Evolutionary conservation across 2,113 vertebrate genomes (phyloP), one percentile per base, ranked within the genome.

Genomic region (Erythrocercus mccallii): DNA sequence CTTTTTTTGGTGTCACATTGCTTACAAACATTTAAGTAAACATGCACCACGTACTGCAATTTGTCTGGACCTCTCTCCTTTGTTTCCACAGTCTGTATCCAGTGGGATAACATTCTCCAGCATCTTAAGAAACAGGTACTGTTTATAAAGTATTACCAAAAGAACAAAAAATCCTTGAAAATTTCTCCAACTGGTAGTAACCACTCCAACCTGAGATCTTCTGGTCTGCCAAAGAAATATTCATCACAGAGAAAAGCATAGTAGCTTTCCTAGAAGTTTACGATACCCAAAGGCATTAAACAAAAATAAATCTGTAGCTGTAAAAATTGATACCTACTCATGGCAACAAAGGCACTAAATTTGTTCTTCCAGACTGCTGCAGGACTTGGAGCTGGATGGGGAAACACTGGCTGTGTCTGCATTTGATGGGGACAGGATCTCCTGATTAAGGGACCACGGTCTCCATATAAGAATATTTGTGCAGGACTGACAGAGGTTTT

Each of bases 21-120:
- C 30, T 72, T n/a, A 45, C 21, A 58, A 17, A n/a, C 45, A 25
- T 3, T 8, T 33, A 27, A 44, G 30, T 19, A 60, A 31, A 20
- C 7, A 20, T 0, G 0, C 5, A 4, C 13, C 2, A 2, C 15
- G 2, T 25, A 40, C 5, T 53, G 7, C 42, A 12, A 3, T 73
- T 69, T 37, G 22, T 45, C 68, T 54, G 19, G 6, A 38, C 50
- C 19, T 45, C 22, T 79, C 47, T 51, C 45, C 35, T 11, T 12
- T 47, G 15, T 54, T 95, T 65, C 42, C 72, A 57, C 51, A 48
- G 3, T 18, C 56, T 18, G 7, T 14, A 33, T 21, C 3, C 16
- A 21, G 11, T 21, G 15, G 28, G 33, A 35, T 61, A 40, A 45
- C 16, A 53, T 37, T 65, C 70, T 6, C 7, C 58, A 66, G 45